Base-by-base conservation (phyloP, 2,113 vertebrate species). In the Pterophyllum scalare region DNA sequence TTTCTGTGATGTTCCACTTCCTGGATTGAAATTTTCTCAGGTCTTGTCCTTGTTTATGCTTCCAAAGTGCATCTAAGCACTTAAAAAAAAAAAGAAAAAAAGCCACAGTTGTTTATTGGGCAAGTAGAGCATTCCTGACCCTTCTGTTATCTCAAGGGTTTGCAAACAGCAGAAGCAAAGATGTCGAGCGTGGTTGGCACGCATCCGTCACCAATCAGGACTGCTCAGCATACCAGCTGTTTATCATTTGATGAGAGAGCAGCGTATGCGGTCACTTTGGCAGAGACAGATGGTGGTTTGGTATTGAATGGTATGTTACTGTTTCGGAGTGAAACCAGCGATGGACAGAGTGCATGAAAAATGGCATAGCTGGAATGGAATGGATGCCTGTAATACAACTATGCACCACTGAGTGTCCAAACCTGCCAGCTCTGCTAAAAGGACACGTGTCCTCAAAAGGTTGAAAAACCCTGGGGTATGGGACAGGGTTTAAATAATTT, bases 241-340 rank as follows among this genome's bases (percentile, higher is more conserved):
- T 87, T 28, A 56, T 60, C 59, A 75, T 64, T 75, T 75, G 77
- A 82, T 86, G 43, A 79, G 49, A 60, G 79, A 79, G 67, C 40
- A 43, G 26, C 77, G 67, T 54, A 56, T 52, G 87, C 64, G 85
- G 85, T 90, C n/a, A 40, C 24, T 60, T 54, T 90, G 85, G 86
- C 81, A 84, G 79, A 62, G 58, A 35, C 31, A 43, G 60, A 76
- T 65, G 26, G 81, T 17, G 83, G 65, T 88, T 89, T 88, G 60
- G 56, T 62, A 40, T 49, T 83, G 59, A 26, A 78, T 49, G 78
- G 82, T 80, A 65, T 81, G 78, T 80, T 70, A n/a, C 46, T 65
- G 82, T 88, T 74, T 80, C 61, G 61, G 33, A 72, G 40, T 52
- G 62, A 83, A 77, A 75, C 46, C 77, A 46, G 61, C 57, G 52